Evolutionary conservation across 1,140 invertebrate genomes (phyloP).

Genomic region (Himalopsyche phryganea): DNA sequence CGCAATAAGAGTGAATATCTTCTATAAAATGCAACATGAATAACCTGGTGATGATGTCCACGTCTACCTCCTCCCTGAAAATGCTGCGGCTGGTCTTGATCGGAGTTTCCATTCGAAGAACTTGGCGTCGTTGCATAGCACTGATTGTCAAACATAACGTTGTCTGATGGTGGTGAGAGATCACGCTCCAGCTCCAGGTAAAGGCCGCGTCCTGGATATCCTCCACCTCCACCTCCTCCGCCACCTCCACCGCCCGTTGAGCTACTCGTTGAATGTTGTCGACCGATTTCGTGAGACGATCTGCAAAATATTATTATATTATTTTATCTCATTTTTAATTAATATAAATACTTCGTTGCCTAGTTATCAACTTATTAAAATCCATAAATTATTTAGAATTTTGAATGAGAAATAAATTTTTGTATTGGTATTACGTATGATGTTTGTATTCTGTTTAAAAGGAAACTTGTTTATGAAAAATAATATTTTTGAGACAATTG

Average conservation of each 20-base stretch:
- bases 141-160: slow-evolving; percentile 89
- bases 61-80: slow-evolving; percentile 59
- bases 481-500: too few relatives aligned
- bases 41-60: slow-evolving; percentile 36
- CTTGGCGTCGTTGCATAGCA: slow-evolving; percentile 90
- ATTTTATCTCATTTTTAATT: too few relatives aligned
- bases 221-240: slow-evolving; percentile 46
- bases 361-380: too few relatives aligned
- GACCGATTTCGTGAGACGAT: slow-evolving; percentile 63
- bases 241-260: slow-evolving; percentile 46
- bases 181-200: slow-evolving; percentile 85
- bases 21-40: too few relatives aligned
- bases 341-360: too few relatives aligned
- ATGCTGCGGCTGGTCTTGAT: slow-evolving; percentile 70
- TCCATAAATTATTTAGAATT: too few relatives aligned
- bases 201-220: slow-evolving; percentile 62
- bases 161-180: slow-evolving; percentile 83
- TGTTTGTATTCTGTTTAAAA: too few relatives aligned
- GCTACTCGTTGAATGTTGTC: slow-evolving; percentile 36
- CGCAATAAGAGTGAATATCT: too few relatives aligned
- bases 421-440: too few relatives aligned
- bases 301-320: slow-evolving; percentile 36
- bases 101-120: slow-evolving; percentile 85
- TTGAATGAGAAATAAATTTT: too few relatives aligned
- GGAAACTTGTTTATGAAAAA: too few relatives aligned